Base-by-base conservation (phyloP, 2,888 invertebrate genomes). In the Catocala fraxini region DNA sequence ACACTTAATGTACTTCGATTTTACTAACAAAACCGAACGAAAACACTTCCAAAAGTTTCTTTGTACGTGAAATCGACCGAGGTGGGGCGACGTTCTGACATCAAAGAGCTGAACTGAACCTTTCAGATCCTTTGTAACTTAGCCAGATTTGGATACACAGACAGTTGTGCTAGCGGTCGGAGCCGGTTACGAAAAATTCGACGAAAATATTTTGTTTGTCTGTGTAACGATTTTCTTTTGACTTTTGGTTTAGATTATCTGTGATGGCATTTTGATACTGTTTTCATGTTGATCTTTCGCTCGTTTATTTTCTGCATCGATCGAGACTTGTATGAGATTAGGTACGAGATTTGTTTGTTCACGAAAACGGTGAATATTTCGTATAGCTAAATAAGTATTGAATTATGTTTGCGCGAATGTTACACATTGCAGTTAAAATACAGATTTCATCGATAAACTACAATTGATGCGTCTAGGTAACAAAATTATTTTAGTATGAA, bases 111-210 rank as follows among this genome's bases (percentile, higher is more conserved):
- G 39, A 35, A 51, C 41, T 51, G 51, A 69, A 68, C 73, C 73
- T 64, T 68, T 70, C 62, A 48, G 59, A 63, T 65, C 72, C 77
- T 77, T 75, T 74, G 69, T 69, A 73, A 76, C 56, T 69, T 63
- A 71, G 54, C 57, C 68, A 68, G 70, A 68, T 76, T 74, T 70
- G 66, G 75, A 65, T 70, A 68, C 51, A 45, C 64, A 68, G 65
- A 75, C 42, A 59, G 68, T 56, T 64, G 35, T 55, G 64, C 63
- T 45, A 47, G 42, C 49, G 58, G 56, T 59, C 49, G 47, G 51
- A 33, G 59, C 42, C 56, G 56, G 12, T 33, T 60, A 35, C 49
- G 52, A 47, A 56, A 70, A 63, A 68, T 63, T 11, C n/a, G 39
- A 51, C 47, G 35, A 51, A 72, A 70, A 54, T 70, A 64, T 65